Percentiles rank a stretch among this genome's conserved stretches.
Evolutionary conservation across 2,888 invertebrate species (phyloP).

Genomic region (Thelaira solivaga): DNA sequence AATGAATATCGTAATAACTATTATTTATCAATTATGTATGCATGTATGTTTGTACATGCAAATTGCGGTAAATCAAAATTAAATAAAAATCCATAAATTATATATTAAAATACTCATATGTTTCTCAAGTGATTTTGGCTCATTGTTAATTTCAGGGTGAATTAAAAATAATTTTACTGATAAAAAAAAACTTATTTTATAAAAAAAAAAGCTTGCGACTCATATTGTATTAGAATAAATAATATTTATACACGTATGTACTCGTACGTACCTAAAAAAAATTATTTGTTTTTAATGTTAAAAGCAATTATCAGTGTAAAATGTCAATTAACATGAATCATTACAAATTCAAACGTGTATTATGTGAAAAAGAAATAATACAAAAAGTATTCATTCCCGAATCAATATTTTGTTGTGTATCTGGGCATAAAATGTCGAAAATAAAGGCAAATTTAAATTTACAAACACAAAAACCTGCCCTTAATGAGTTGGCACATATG

Average conservation of each 20-base stretch:
- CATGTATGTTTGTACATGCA: no score
- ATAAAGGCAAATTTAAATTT: neutral
- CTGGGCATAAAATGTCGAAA: neutral
- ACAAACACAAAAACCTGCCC: constrained; percentile 33
- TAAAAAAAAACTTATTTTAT: no score
- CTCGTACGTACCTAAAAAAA: no score
- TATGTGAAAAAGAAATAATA: neutral
- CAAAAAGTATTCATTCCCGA: neutral
- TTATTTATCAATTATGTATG: no score
- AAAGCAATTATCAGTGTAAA: no score
- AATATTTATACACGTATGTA: no score
- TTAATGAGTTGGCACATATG: constrained; percentile 55
- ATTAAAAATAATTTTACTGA: constrained; percentile 17
- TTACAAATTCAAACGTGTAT: neutral
- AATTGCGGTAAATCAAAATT: neutral
- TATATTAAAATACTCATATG: neutral
- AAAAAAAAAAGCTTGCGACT: no score
- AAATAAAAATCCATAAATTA: neutral
- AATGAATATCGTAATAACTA: no score
- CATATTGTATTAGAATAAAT: no score
- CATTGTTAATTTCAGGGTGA: constrained; percentile 33
- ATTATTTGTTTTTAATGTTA: no score
- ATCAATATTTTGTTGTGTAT: constrained; percentile 25
- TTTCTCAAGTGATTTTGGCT: neutral
- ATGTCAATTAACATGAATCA: neutral